These are phyloP conservation scores for Hyperoplus immaculatus DNA, from an alignment of 2,797 vertebrate species.

Conservation along the genomic window DNA sequence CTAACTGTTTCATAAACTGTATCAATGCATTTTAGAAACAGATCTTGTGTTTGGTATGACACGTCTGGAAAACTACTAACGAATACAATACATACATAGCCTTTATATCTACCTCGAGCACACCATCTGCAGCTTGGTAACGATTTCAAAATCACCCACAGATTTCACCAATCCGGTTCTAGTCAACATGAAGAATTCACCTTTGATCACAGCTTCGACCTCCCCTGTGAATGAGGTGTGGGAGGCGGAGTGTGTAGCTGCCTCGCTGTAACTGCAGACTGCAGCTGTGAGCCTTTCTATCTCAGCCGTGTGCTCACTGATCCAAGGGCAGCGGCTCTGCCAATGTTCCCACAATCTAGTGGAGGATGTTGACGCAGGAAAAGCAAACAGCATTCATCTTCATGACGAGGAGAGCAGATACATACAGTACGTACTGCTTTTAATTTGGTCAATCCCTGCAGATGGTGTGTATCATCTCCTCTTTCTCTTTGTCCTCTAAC, in stretches of 20 bases:
- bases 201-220: constrained; percentile 21
- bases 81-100: not conserved
- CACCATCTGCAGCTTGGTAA: not conserved
- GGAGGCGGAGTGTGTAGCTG: constrained; percentile 2
- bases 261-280: constrained; percentile 15
- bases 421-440: not conserved
- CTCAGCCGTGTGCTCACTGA: constrained; percentile 54
- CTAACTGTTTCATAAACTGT: not conserved
- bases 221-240: constrained; percentile 9
- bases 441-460: constrained; percentile 36
- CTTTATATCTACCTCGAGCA: too few species aligned
- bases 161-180: not conserved
- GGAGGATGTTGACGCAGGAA: constrained; percentile 59
- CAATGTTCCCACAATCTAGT: constrained; percentile 48
- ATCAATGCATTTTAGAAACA: not conserved
- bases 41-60: not conserved
- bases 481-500: constrained; percentile 19
- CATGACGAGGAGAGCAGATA: constrained; percentile 37
- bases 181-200: constrained; percentile 20
- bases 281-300: constrained; percentile 50
- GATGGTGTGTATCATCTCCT: constrained; percentile 19
- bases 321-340: constrained; percentile 50
- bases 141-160: not conserved
- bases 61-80: not conserved
- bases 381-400: constrained; percentile 69